Conservation (phyloP, 2,113 vertebrate genomes). For the Carassius gibelio region DNA sequence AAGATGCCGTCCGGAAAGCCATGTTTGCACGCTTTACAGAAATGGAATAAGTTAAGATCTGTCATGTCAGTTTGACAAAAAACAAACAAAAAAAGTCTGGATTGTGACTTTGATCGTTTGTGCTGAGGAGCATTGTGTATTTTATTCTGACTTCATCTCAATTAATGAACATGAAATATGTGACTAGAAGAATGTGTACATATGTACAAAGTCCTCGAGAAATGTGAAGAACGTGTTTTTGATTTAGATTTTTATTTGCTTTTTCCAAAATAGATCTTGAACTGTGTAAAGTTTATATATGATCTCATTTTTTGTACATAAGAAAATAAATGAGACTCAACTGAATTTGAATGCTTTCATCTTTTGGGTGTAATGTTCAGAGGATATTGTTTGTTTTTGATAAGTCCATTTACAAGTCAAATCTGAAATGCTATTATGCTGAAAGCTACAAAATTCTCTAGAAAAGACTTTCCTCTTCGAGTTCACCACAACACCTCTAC, state of each 20-base stretch:
- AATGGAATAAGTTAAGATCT: conserved; percentile 80
- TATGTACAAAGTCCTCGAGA: conserved; percentile 55
- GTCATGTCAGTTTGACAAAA: not conserved
- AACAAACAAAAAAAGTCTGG: not conserved
- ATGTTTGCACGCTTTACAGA: conserved; percentile 99
- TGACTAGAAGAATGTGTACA: conserved; percentile 64
- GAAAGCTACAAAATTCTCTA: not conserved
- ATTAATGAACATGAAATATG: not conserved
- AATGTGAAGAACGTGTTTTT: conserved; percentile 47
- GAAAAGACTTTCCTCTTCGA: not conserved
- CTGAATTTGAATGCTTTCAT: too few relatives aligned
- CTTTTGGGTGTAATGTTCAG: not conserved
- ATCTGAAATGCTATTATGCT: not conserved
- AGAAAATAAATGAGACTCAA: conserved; percentile 70
- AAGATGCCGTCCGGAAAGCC: conserved; percentile 96
- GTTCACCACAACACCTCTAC: not conserved
- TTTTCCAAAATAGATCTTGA: conserved; percentile 58
- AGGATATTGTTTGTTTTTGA: not conserved
- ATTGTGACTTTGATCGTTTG: not conserved
- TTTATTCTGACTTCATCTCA: conserved; percentile 12
- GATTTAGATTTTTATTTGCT: conserved; percentile 45
- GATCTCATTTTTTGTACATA: conserved; percentile 72
- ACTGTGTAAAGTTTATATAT: conserved; percentile 79
- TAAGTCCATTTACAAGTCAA: not conserved
- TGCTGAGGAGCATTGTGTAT: conserved; percentile 4